These are phyloP conservation scores for Cyprinella venusta DNA, from an alignment of 2,797 vertebrate genomes.

Conservation along the genomic window DNA sequence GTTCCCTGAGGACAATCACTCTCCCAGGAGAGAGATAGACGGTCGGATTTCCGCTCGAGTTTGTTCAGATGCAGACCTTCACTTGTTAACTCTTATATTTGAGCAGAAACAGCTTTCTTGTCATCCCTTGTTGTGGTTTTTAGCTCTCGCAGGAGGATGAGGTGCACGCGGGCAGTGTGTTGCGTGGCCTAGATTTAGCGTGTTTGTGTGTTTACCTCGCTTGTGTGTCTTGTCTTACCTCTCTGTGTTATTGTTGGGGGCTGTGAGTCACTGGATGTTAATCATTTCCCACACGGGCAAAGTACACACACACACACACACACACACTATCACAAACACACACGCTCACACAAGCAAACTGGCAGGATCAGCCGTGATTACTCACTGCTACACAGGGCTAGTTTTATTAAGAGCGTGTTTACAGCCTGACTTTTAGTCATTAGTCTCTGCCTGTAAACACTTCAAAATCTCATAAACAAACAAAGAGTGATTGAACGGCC, in stretches of 20 bases:
- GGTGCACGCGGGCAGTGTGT: slow-evolving; percentile 32
- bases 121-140: slow-evolving; percentile 34
- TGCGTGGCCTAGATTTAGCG: slow-evolving; percentile 49
- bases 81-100: slow-evolving; percentile 20
- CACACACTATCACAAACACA: slow-evolving; percentile 38
- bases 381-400: slow-evolving; percentile 71
- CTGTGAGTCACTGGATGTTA: slow-evolving; percentile 77
- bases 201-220: slow-evolving; percentile 53
- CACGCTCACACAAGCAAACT: slow-evolving; percentile 52
- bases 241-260: slow-evolving; percentile 55
- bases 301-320: slow-evolving; percentile 47
- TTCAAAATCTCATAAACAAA: slow-evolving; percentile 46
- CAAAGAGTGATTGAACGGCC: slow-evolving; percentile 34
- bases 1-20: slow-evolving; percentile 19
- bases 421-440: slow-evolving; percentile 70
- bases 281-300: slow-evolving; percentile 78
- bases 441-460: slow-evolving; percentile 64
- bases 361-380: slow-evolving; percentile 65
- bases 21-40: slow-evolving; percentile 29
- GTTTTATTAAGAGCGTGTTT: slow-evolving; percentile 72
- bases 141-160: slow-evolving; percentile 25
- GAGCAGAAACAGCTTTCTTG: slow-evolving; percentile 12
- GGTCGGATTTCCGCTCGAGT: slow-evolving; percentile 23
- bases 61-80: slow-evolving; percentile 30
- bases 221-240: slow-evolving; percentile 49